Evolutionary conservation across 2,797 vertebrate genomes (phyloP).

Genomic region (Falco columbarius): DNA sequence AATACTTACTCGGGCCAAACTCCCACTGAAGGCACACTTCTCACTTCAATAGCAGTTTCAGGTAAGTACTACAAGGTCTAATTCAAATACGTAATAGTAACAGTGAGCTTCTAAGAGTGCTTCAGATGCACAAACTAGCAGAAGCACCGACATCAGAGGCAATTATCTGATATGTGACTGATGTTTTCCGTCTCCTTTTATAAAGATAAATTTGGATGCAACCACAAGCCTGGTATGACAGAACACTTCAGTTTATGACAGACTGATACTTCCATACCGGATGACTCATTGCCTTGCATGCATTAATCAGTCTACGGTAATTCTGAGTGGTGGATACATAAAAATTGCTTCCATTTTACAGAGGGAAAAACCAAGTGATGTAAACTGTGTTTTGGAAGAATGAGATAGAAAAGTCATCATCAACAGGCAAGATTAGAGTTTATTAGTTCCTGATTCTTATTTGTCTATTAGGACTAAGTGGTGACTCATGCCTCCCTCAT

Average conservation of each 20-base stretch:
- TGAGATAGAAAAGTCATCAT: not conserved
- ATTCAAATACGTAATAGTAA: not conserved
- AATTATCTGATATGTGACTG: not conserved
- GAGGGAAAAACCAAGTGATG: not conserved
- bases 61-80: not conserved
- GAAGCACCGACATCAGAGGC: conserved; percentile 4
- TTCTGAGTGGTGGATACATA: not conserved
- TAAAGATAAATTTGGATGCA: conserved; percentile 24
- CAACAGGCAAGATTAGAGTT: not conserved
- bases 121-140: not conserved
- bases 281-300: conserved; percentile 40
- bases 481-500: conserved; percentile 28
- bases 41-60: not conserved
- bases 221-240: conserved; percentile 10
- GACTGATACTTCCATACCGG: not conserved
- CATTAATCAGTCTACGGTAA: conserved; percentile 32
- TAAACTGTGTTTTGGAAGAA: not conserved
- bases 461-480: not conserved
- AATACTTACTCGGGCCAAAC: not conserved
- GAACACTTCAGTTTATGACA: conserved; percentile 31
- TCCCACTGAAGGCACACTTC: not conserved
- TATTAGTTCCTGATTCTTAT: conserved; percentile 1
- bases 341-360: conserved; percentile 20
- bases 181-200: conserved; percentile 7
- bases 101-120: not conserved